Base-by-base conservation (phyloP, 2,113 vertebrate species). In the Gyps fulvus region DNA sequence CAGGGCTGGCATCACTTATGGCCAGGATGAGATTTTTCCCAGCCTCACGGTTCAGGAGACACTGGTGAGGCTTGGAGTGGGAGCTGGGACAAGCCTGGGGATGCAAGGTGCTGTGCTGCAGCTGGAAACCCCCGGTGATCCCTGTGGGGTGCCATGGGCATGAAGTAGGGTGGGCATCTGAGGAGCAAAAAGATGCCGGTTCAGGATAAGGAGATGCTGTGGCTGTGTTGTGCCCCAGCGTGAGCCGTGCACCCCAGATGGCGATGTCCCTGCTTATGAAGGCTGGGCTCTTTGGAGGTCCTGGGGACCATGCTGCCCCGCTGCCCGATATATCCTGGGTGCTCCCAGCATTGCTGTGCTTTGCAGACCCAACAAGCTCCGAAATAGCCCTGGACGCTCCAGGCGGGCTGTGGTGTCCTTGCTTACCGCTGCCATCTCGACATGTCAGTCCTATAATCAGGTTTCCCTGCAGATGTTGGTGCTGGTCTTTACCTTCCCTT, bases 201-300 rank as follows among this genome's bases (percentile, higher is more conserved):
- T 82, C 26, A n/a, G 52, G 49, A 11, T 49, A 50, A 57, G 40
- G 26, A 83, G 31, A 21, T 70, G 58, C 31, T 62, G 50, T 76
- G 55, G 38, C 31, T 71, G 38, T 52, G 57, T 17, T 63, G 49
- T 71, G 65, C 29, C 16, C 55, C 3, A 2, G 9, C 1, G 2
- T 2, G 12, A 77, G 50, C 67, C 0, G 0, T 55, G 10, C n/a
- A 42, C 20, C 17, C 16, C 13, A 10, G 18, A 10, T 2, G 2
- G 38, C 2, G 1, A n/a, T 47, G 36, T 7, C 9, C 29, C 14
- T 23, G 1, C 29, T 66, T 23, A 19, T 0, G 2, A 85, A 61
- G 59, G 15, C 47, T 21, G 4, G 9, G 25, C 25, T 57, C 11
- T 63, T 76, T 20, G 47, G 70, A 76, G 47, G 29, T 55, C 43